phyloP scores from a whole-genome alignment of 2,888 invertebrate species.

The Harmothoe impar region DNA sequence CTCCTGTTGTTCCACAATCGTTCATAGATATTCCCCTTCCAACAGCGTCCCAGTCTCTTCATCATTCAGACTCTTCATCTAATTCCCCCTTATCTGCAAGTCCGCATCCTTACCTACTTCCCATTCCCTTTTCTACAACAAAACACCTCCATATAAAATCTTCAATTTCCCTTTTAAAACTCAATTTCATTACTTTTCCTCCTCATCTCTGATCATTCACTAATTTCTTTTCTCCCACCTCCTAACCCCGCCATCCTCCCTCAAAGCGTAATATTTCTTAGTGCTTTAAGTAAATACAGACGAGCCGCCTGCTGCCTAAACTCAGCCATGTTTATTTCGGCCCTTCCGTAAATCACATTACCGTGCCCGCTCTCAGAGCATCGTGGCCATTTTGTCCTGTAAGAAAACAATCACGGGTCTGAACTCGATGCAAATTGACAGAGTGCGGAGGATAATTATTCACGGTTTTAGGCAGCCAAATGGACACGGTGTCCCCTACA shows the following conservation, averaged over 20 bases:
- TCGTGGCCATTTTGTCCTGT: background rate
- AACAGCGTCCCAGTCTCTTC: no score
- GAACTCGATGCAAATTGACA: slow-evolving; percentile 59
- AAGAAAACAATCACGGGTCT: slow-evolving; percentile 33
- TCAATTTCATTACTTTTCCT: background rate
- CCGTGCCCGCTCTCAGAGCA: background rate
- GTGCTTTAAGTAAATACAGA: background rate
- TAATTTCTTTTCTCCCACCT: background rate
- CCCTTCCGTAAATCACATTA: slow-evolving; percentile 26
- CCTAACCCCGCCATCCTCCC: background rate
- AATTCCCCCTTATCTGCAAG: no score
- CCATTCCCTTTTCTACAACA: no score
- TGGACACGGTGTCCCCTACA: slow-evolving; percentile 2
- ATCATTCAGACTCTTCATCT: no score
- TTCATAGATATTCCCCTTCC: no score
- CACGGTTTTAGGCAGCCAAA: slow-evolving; percentile 7
- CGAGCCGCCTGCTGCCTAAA: background rate
- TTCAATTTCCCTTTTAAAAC: no score
- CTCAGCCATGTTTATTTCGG: slow-evolving; percentile 42
- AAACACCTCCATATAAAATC: no score
- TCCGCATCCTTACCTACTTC: no score
- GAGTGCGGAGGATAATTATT: slow-evolving; percentile 47
- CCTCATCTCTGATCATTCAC: background rate
- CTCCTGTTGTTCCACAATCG: no score
- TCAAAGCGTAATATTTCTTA: background rate